Conservation (phyloP, 2,113 vertebrate species). For the Morphnarchus princeps region DNA sequence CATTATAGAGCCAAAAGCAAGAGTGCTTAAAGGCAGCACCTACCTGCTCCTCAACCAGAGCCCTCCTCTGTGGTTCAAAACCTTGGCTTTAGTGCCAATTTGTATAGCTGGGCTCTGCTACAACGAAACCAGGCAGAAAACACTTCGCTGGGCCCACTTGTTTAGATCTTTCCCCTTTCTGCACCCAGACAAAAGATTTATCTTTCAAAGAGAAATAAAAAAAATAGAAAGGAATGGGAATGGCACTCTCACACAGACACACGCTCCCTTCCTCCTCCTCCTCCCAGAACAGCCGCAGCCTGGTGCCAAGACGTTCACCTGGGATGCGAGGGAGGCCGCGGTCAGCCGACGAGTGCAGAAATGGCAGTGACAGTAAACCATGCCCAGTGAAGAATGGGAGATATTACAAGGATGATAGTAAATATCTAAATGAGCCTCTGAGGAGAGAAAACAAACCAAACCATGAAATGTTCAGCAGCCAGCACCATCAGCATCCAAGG, state of each 20-base stretch:
- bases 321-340: slow-evolving; percentile 49
- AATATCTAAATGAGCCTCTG: slow-evolving; percentile 63
- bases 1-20: not conserved
- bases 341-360: slow-evolving; percentile 65
- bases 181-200: not conserved
- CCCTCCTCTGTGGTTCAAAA: not conserved
- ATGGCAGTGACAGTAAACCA: slow-evolving; percentile 69
- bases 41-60: not conserved
- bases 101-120: not conserved
- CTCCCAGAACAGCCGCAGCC: slow-evolving; percentile 44
- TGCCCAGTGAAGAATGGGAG: slow-evolving; percentile 64
- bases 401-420: slow-evolving; percentile 63
- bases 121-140: not conserved
- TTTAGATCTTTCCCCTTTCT: not conserved
- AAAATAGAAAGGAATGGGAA: not conserved
- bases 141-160: not conserved
- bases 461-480: slow-evolving; percentile 60
- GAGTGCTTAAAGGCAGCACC: not conserved
- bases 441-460: slow-evolving; percentile 66
- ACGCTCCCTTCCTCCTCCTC: slow-evolving; percentile 57
- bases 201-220: not conserved
- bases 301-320: slow-evolving; percentile 67
- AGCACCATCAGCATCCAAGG: slow-evolving; percentile 68
- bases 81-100: not conserved
- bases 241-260: slow-evolving; percentile 46